Percentiles rank a stretch among this genome's conserved stretches.
Evolutionary conservation across 2,113 vertebrate species (phyloP).

Genomic region (Dendrocopos noguchii): DNA sequence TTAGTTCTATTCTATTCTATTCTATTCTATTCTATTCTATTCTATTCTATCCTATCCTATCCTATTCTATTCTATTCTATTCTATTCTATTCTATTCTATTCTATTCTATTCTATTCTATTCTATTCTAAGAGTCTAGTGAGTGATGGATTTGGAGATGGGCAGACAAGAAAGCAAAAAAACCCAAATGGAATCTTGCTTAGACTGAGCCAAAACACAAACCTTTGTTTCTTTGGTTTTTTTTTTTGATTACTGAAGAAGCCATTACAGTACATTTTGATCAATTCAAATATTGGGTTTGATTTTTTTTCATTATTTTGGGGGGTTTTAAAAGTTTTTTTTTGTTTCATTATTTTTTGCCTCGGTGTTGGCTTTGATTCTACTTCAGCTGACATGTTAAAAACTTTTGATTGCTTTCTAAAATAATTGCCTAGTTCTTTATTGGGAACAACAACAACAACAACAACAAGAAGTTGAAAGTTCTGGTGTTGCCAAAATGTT

Average conservation of each 20-base stretch:
- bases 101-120: too few relatives aligned
- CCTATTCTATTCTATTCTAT: too few relatives aligned
- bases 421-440: background rate
- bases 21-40: too few relatives aligned
- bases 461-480: background rate
- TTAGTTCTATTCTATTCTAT: too few relatives aligned
- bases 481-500: background rate
- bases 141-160: background rate
- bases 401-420: background rate
- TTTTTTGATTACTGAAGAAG: background rate
- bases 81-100: too few relatives aligned
- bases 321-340: too few relatives aligned
- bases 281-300: background rate
- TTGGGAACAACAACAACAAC: background rate
- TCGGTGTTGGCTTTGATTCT: background rate
- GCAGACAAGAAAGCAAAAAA: background rate
- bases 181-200: background rate
- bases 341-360: background rate
- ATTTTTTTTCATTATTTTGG: background rate
- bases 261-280: background rate
- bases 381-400: background rate
- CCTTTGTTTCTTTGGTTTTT: background rate
- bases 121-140: background rate
- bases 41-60: too few relatives aligned
- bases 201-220: background rate